These are phyloP conservation scores for Crepidodera aurea DNA, from an alignment of 2,888 invertebrate species.

Conservation along the genomic window DNA sequence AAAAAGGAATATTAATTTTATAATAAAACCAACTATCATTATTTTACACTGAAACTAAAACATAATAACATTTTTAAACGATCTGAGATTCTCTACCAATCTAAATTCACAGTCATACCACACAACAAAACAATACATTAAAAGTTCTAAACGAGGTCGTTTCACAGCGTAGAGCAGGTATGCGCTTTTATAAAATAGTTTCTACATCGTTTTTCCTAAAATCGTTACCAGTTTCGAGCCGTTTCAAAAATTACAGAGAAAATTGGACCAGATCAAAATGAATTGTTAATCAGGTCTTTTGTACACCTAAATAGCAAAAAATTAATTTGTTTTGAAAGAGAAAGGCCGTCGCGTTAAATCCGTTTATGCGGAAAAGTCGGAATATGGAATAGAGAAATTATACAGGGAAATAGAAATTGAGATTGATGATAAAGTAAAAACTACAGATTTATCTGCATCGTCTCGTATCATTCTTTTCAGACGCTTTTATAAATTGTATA, in stretches of 20 bases:
- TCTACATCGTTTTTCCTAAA: not conserved
- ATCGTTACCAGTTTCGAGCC: conserved; percentile 1
- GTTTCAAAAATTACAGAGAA: not conserved
- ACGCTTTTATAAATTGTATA: no score
- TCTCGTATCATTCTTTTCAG: no score
- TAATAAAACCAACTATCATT: no score
- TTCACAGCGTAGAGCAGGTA: not conserved
- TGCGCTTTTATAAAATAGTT: conserved; percentile 1
- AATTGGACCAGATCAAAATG: conserved; percentile 10
- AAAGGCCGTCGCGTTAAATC: not conserved
- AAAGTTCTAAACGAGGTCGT: not conserved
- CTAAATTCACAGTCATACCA: no score
- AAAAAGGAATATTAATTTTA: no score
- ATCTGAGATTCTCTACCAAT: no score
- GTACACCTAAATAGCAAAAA: conserved; percentile 6
- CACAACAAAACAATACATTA: not conserved
- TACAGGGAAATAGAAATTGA: no score
- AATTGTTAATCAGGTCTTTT: conserved; percentile 15
- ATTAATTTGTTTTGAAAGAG: conserved; percentile 9
- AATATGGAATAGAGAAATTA: not conserved
- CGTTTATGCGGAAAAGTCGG: not conserved
- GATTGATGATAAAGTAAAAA: no score
- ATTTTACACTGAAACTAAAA: no score
- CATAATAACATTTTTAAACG: no score
- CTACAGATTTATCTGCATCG: no score